These are phyloP conservation scores for Gymnoscopelus braueri DNA, from an alignment of 2,797 vertebrate species.

Conservation along the genomic window DNA sequence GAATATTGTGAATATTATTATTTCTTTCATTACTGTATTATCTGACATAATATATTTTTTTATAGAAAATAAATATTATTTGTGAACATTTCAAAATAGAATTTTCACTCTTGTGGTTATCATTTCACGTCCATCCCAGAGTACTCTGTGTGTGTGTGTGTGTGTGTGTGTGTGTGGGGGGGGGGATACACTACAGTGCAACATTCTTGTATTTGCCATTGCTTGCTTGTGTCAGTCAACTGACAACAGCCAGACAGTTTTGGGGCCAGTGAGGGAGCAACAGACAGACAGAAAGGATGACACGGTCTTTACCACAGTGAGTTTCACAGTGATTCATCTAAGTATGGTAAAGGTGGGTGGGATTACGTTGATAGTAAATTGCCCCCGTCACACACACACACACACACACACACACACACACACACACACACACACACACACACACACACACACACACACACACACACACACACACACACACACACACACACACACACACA, in stretches of 20 bases:
- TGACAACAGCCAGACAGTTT: background rate
- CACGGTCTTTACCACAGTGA: slow-evolving; percentile 53
- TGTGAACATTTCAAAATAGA: background rate
- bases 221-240: background rate
- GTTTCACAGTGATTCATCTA: slow-evolving; percentile 68
- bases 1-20: background rate
- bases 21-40: background rate
- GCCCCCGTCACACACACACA: slow-evolving; percentile 51
- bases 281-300: slow-evolving; percentile 48
- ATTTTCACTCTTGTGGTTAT: background rate
- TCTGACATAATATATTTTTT: background rate
- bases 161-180: background rate
- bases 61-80: background rate
- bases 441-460: slow-evolving; percentile 33
- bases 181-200: background rate
- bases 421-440: slow-evolving; percentile 34
- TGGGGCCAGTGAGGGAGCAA: slow-evolving; percentile 20
- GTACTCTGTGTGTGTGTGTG: too few relatives aligned
- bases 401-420: slow-evolving; percentile 57
- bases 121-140: background rate
- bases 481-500: slow-evolving; percentile 43
- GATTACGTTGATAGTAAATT: slow-evolving; percentile 80
- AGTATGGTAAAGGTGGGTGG: slow-evolving; percentile 65
- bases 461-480: too few relatives aligned
- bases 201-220: background rate